Base-by-base conservation (phyloP, 2,113 vertebrate genomes). In the Thunnus maccoyii region DNA sequence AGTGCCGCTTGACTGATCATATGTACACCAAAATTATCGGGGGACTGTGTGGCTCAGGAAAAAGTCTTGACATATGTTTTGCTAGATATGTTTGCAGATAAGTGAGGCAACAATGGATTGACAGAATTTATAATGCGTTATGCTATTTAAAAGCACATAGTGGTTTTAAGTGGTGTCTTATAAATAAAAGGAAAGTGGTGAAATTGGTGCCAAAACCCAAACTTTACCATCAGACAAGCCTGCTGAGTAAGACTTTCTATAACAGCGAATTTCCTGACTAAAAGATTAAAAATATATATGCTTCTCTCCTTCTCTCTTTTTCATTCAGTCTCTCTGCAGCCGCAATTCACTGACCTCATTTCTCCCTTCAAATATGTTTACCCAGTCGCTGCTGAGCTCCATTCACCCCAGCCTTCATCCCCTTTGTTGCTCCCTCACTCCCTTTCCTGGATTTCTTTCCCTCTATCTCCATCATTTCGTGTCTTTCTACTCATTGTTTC, bases 291-390 rank as follows among this genome's bases (percentile, higher is more conserved):
- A 86, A 81, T 67, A 82, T 67, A 82, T 70, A 83, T 68, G 69
- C 80, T 36, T 71, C 36, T 36, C 74, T 20, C 54, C 6, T 55
- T 51, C 72, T 47, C 67, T 52, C 58, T 62, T 44, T 71, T 63
- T 73, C 72, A 54, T 47, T 79, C 54, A 51, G 47, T 76, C 56
- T 86, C 71, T 57, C 65, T 60, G 75, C 86, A 76, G 76, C 56
- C 80, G 72, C 85, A 81, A 63, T 67, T 76, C 14, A n/a, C 84
- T 86, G 89, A 85, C 84, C 86, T 84, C 76, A 63, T 86, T 90
- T 88, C 36, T 54, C 36, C 60, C 16, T 57, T 58, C 36, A 56
- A 76, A 77, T 80, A 80, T 74, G 61, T 84, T 88, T 82, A 64
- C 78, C 48, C 68, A 55, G 68, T 64, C 2, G 13, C 68, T 4